Percentiles rank a stretch among this genome's conserved stretches.
phyloP scores from a whole-genome alignment of 2,888 invertebrate genomes.

The Watsonalla cultraria region DNA sequence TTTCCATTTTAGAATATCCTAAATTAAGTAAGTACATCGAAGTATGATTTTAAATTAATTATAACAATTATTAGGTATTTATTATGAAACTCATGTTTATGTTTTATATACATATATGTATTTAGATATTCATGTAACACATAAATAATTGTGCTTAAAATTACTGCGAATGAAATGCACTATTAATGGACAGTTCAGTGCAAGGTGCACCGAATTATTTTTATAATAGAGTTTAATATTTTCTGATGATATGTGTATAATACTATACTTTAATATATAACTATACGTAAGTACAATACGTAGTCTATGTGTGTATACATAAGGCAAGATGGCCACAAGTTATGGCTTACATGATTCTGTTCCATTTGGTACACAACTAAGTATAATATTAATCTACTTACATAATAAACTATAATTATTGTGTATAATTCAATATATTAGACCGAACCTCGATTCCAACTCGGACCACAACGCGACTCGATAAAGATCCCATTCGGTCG shows the following conservation, averaged over 20 bases:
- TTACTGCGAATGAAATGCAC: slow-evolving; percentile 73
- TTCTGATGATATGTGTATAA: slow-evolving; percentile 52
- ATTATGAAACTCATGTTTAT: slow-evolving; percentile 7
- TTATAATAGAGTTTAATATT: slow-evolving; percentile 12
- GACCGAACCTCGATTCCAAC: slow-evolving; percentile 52
- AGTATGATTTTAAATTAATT: slow-evolving; percentile 67
- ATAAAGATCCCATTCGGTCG: slow-evolving; percentile 56
- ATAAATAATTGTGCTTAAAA: slow-evolving; percentile 71
- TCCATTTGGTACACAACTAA: slow-evolving; percentile 51
- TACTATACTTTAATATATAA: slow-evolving; percentile 37
- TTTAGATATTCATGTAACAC: slow-evolving; percentile 50
- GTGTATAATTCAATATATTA: slow-evolving; percentile 67
- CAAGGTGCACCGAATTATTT: slow-evolving; percentile 30
- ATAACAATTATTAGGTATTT: slow-evolving; percentile 71
- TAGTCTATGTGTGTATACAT: slow-evolving; percentile 28
- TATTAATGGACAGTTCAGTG: slow-evolving; percentile 63
- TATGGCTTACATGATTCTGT: slow-evolving; percentile 65
- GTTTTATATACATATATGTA: slow-evolving; percentile 7
- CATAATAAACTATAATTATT: slow-evolving; percentile 45
- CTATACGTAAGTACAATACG: slow-evolving; percentile 31
- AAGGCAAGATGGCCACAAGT: slow-evolving; percentile 74
- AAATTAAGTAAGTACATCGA: slow-evolving; percentile 72
- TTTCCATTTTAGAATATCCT: slow-evolving; percentile 70
- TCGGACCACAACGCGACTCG: slow-evolving; percentile 33
- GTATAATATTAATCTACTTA: slow-evolving; percentile 58